phyloP scores from a whole-genome alignment of 2,113 vertebrate genomes.

The Eulemur rufifrons region DNA sequence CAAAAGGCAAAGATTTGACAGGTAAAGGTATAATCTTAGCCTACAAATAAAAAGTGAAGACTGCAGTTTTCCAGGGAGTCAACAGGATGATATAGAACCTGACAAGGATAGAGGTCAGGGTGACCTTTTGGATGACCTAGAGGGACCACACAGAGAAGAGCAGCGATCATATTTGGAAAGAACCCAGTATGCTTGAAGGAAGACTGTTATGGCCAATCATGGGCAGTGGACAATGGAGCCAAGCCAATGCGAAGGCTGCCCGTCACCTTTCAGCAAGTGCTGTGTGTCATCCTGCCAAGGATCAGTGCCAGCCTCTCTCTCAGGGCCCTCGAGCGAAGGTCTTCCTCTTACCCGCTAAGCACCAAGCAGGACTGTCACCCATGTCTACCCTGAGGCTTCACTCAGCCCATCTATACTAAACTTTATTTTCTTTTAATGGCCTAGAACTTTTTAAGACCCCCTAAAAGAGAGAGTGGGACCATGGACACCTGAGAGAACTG shows the following conservation, averaged over 20 bases:
- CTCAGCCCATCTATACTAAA: background rate
- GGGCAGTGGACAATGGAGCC: background rate
- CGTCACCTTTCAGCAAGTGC: background rate
- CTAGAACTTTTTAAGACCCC: background rate
- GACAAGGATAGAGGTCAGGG: background rate
- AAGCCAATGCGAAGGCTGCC: background rate
- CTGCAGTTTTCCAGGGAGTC: background rate
- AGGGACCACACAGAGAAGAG: background rate
- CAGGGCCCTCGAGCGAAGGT: background rate
- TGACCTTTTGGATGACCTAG: background rate
- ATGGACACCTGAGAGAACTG: background rate
- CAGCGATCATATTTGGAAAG: background rate
- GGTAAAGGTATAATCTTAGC: background rate
- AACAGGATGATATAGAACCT: background rate
- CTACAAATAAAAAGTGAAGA: slow-evolving; percentile 22
- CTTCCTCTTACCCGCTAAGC: background rate
- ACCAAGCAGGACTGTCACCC: background rate
- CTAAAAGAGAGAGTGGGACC: background rate
- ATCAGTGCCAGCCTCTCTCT: background rate
- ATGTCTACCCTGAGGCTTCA: background rate
- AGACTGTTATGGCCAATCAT: background rate
- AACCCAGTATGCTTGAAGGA: background rate
- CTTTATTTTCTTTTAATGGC: background rate
- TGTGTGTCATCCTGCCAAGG: background rate
- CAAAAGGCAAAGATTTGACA: background rate